These are phyloP conservation scores for Pica pica DNA, from an alignment of 2,113 vertebrate genomes.

Conservation along the genomic window DNA sequence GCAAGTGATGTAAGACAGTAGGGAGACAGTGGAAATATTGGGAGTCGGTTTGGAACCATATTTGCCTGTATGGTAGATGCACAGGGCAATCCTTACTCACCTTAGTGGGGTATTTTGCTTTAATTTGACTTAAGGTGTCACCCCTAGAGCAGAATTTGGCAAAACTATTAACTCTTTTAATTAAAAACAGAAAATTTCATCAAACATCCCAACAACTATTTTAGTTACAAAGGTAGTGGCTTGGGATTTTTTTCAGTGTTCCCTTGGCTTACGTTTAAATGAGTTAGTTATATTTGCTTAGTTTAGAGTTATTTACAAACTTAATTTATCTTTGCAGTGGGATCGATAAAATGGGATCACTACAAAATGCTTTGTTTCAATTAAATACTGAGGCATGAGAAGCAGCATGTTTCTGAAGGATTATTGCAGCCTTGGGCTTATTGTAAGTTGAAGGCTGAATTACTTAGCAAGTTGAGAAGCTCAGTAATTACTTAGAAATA, in stretches of 20 bases:
- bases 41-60: neutral
- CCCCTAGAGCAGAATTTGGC: neutral
- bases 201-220: neutral
- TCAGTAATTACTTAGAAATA: slow-evolving; percentile 38
- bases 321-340: neutral
- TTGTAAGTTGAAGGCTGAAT: slow-evolving; percentile 8
- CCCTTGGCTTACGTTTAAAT: neutral
- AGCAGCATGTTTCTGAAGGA: neutral
- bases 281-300: neutral
- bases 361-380: slow-evolving; percentile 16
- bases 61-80: neutral
- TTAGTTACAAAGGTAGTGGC: neutral
- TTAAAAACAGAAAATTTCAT: neutral
- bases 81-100: neutral
- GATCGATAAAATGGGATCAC: neutral
- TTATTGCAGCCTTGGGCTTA: slow-evolving; percentile 47
- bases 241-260: neutral
- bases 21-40: neutral
- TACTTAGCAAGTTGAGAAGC: slow-evolving; percentile 7
- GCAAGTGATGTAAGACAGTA: neutral
- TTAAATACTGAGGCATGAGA: neutral
- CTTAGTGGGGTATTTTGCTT: neutral
- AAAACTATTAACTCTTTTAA: neutral
- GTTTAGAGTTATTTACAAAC: slow-evolving; percentile 7
- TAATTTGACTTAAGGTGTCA: neutral